Evolutionary conservation across 2,113 vertebrate genomes (phyloP).

Genomic region (Rhinoderma darwinii): DNA sequence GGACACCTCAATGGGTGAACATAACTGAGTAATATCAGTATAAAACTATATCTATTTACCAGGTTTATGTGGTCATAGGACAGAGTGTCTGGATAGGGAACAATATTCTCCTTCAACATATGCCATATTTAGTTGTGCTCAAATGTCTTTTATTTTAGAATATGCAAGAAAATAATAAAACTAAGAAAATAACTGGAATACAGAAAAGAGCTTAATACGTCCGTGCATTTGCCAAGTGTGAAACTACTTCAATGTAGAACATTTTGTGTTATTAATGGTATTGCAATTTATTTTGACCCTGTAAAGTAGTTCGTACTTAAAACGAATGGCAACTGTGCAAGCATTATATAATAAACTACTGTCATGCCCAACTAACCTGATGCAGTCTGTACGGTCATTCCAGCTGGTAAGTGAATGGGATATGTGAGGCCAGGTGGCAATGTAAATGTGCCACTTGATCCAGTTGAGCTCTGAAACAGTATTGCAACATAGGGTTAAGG

Average conservation of each 20-base stretch:
- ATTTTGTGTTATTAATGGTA: not conserved
- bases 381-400: slow-evolving; percentile 87
- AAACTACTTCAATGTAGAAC: not conserved
- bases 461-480: slow-evolving; percentile 74
- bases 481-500: not conserved
- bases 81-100: too few relatives aligned
- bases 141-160: too few relatives aligned
- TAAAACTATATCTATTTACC: too few relatives aligned
- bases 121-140: too few relatives aligned
- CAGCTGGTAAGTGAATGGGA: slow-evolving; percentile 89
- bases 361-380: slow-evolving; percentile 76
- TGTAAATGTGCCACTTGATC: slow-evolving; percentile 73
- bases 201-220: not conserved
- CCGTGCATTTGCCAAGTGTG: not conserved
- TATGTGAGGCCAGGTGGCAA: slow-evolving; percentile 83
- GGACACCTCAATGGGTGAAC: too few relatives aligned
- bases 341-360: not conserved
- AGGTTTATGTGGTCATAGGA: too few relatives aligned
- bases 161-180: too few relatives aligned
- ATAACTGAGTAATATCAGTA: too few relatives aligned
- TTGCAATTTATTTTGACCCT: not conserved
- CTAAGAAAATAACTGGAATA: not conserved
- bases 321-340: not conserved
- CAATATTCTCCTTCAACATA: too few relatives aligned
- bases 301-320: not conserved